Percentiles rank a stretch among this genome's conserved stretches.
Conservation (phyloP, 1,140 invertebrate genomes). For the Nephila pilipes region DNA sequence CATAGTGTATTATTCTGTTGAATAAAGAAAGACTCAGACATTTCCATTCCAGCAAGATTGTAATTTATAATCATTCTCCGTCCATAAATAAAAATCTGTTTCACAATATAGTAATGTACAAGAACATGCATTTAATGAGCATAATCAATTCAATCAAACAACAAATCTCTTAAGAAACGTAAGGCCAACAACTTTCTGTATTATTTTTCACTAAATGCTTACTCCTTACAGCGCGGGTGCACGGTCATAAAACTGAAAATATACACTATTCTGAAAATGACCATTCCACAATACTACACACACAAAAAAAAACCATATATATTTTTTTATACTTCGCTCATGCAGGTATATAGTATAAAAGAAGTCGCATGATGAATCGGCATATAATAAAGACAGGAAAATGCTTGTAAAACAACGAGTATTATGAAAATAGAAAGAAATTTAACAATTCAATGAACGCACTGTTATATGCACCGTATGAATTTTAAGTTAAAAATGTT, state of each 20-base stretch:
- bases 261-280: background rate
- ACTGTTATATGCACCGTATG: constrained; percentile 14
- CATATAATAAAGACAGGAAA: background rate
- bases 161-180: constrained; percentile 64
- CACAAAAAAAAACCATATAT: constrained; percentile 6
- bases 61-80: constrained; percentile 74
- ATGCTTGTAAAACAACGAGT: background rate
- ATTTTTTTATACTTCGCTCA: background rate
- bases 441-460: background rate
- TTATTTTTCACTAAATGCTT: constrained; percentile 58
- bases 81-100: constrained; percentile 76
- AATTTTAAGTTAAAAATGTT: background rate
- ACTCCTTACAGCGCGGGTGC: constrained; percentile 63
- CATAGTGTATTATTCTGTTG: background rate
- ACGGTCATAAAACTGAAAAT: constrained; percentile 11
- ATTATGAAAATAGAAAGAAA: constrained; percentile 2
- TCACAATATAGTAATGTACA: constrained; percentile 76
- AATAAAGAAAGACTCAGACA: background rate
- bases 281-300: background rate
- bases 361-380: background rate
- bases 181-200: constrained; percentile 68
- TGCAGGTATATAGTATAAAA: constrained; percentile 21
- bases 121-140: constrained; percentile 73
- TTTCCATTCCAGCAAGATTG: constrained; percentile 71
- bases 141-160: constrained; percentile 66